Evolutionary conservation across 1,140 invertebrate genomes (phyloP).

Genomic region (Apis florea): DNA sequence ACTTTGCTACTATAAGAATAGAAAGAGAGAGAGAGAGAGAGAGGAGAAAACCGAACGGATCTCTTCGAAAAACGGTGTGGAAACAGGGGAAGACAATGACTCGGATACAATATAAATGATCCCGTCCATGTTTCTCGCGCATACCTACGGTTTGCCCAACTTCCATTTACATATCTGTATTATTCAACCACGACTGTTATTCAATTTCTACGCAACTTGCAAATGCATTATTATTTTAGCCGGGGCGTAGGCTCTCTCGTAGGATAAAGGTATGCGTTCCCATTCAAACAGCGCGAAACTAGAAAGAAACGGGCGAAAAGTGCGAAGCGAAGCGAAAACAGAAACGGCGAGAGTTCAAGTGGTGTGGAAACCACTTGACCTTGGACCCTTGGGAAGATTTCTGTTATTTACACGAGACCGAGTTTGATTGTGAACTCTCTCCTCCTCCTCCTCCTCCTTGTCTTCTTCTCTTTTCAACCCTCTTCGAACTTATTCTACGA

Average conservation of each 20-base stretch:
- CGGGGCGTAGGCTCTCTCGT: constrained; percentile 26
- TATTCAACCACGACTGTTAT: constrained; percentile 79
- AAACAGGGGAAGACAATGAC: constrained; percentile 49
- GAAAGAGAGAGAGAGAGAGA: background rate
- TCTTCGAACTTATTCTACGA: background rate
- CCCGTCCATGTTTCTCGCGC: constrained; percentile 45
- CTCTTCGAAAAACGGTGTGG: constrained; percentile 23
- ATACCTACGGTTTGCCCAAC: constrained; percentile 25
- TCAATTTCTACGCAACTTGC: constrained; percentile 77
- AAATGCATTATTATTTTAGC: constrained; percentile 77
- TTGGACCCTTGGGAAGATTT: constrained; percentile 34
- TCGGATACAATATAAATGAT: constrained; percentile 73
- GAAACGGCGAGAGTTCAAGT: constrained; percentile 10
- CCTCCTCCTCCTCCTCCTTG: background rate
- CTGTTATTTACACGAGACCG: constrained; percentile 25
- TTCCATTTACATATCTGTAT: constrained; percentile 79
- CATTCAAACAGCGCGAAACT: constrained; percentile 21
- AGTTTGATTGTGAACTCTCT: background rate
- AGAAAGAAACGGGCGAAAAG: background rate
- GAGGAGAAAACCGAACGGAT: background rate
- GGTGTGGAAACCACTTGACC: constrained; percentile 33
- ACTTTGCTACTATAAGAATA: background rate
- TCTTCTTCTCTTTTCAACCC: too few species aligned
- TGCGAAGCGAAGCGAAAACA: constrained; percentile 5
- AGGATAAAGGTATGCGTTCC: constrained; percentile 47